Evolutionary conservation across 2,797 vertebrate genomes (phyloP).

Genomic region (Lagorchestes hirsutus): DNA sequence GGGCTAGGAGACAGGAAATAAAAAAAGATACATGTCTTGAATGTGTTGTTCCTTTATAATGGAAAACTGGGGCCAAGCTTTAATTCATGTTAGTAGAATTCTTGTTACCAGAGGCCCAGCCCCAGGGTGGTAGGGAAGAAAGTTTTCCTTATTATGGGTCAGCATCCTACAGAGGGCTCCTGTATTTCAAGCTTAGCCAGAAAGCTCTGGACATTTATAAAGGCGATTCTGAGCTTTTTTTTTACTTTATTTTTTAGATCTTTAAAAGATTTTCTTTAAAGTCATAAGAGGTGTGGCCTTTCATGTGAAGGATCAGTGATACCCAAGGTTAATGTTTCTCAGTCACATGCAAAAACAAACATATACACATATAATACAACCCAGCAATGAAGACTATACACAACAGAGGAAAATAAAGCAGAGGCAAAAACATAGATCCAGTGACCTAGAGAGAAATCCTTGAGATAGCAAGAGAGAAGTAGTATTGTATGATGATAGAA

Average conservation of each 20-base stretch:
- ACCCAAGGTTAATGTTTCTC: background rate
- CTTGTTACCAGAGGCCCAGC: background rate
- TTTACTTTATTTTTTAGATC: constrained; percentile 21
- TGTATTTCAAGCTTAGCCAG: background rate
- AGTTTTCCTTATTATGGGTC: background rate
- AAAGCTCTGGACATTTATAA: background rate
- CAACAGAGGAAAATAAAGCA: background rate
- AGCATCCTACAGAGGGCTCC: background rate
- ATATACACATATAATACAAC: constrained; percentile 39
- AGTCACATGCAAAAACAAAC: background rate
- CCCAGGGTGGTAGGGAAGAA: rapidly evolving
- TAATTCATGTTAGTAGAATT: constrained; percentile 30
- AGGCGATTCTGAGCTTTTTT: constrained; percentile 19
- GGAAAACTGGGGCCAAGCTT: background rate
- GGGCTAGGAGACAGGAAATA: background rate
- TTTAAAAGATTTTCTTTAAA: constrained; percentile 39
- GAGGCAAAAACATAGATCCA: background rate
- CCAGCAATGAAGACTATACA: constrained; percentile 40
- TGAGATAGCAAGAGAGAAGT: too few relatives aligned
- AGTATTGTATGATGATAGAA: background rate
- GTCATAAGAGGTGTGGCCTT: background rate
- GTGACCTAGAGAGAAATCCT: background rate
- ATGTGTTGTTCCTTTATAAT: background rate
- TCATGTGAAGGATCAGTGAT: background rate
- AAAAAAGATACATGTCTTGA: constrained; percentile 2